Evolutionary conservation across 2,113 vertebrate species (phyloP).

Genomic region (Laterallus jamaicensis): DNA sequence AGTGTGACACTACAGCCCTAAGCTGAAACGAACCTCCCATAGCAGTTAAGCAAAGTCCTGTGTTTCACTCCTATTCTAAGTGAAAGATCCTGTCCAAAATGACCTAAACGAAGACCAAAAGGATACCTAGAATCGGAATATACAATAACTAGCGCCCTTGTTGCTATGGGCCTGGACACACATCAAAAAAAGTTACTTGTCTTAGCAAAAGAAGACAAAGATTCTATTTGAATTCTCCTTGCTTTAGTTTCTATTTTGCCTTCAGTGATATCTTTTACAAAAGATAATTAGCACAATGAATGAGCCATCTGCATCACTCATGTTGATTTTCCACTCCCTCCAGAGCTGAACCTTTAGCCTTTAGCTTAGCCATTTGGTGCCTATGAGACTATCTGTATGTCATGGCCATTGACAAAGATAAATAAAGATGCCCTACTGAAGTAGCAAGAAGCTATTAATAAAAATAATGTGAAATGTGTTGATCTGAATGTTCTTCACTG

Average conservation of each 20-base stretch:
- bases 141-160: neutral
- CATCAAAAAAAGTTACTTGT: neutral
- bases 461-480: slow-evolving; percentile 41
- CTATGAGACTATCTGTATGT: slow-evolving; percentile 50
- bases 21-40: slow-evolving; percentile 1
- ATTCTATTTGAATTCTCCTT: neutral
- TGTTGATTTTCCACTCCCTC: slow-evolving; percentile 45
- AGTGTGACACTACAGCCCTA: neutral
- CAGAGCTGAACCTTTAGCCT: slow-evolving; percentile 47
- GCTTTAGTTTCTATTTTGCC: slow-evolving; percentile 11
- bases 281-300: slow-evolving; percentile 9
- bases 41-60: neutral
- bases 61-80: neutral
- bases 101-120: neutral
- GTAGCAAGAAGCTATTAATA: slow-evolving; percentile 67
- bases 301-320: slow-evolving; percentile 29
- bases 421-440: slow-evolving; percentile 52
- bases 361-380: slow-evolving; percentile 52
- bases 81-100: neutral
- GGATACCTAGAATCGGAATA: neutral
- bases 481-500: slow-evolving; percentile 3
- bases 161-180: neutral
- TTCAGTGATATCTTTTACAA: slow-evolving; percentile 14
- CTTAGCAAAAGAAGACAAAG: neutral
- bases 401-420: slow-evolving; percentile 63